These are phyloP conservation scores for Enteromius treurensis DNA, from an alignment of 2,797 vertebrate genomes.

Conservation along the genomic window DNA sequence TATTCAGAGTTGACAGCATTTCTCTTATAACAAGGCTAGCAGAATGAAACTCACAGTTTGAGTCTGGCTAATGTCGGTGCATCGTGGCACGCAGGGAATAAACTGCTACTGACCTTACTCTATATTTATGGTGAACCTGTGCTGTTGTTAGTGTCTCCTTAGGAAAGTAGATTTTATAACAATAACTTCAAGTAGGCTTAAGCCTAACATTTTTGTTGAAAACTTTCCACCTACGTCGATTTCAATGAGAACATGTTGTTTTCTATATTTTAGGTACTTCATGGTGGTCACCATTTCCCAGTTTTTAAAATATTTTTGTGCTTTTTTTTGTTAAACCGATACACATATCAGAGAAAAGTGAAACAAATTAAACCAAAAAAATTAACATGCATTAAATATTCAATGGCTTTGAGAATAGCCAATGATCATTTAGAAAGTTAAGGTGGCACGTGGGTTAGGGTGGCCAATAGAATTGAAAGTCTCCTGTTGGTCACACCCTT, in stretches of 20 bases:
- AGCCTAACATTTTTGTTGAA: not conserved
- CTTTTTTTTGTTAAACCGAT: not conserved
- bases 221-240: not conserved
- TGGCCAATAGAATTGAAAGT: not conserved
- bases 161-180: conserved; percentile 2
- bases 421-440: not conserved
- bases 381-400: not conserved
- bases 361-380: not conserved
- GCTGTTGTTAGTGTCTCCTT: not conserved
- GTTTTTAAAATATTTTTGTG: not conserved
- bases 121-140: conserved; percentile 34
- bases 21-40: conserved; percentile 49
- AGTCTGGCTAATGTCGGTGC: conserved; percentile 39
- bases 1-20: conserved; percentile 47
- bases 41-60: conserved; percentile 28
- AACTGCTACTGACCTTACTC: conserved; percentile 22
- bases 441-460: not conserved
- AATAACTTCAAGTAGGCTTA: conserved; percentile 6
- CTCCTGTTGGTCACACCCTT: not conserved
- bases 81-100: conserved; percentile 14
- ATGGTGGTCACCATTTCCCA: not conserved
- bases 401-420: not conserved
- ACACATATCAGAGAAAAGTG: not conserved
- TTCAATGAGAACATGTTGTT: not conserved
- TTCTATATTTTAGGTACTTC: not conserved